Evolutionary conservation across 2,888 invertebrate genomes (phyloP), one percentile per base, ranked within the genome.

Genomic region (Acanthococcus lagerstroemiae): DNA sequence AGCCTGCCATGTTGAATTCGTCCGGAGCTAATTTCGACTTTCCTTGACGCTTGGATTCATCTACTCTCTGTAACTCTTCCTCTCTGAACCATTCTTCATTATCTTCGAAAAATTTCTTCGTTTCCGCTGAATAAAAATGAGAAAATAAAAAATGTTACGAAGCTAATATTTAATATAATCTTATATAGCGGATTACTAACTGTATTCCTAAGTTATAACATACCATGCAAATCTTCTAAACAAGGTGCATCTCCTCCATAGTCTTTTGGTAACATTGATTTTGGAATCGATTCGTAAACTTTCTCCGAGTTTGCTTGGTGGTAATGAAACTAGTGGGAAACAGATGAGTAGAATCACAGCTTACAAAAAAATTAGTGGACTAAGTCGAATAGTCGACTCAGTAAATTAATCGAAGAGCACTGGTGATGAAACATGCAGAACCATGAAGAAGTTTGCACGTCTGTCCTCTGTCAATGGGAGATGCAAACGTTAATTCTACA

Each of bases 21-120:
- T 69, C 69, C 37, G 44, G 66, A 25, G 67, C 66, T 15, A 67
- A 67, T 65, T 68, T 69, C 17, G 68, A 60, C 63, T 67, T 65
- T n/a, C 69, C 69, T 15, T 56, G 60, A 30, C 73, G 65, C 63
- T 73, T 72, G 55, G 70, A 67, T 65, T 72, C 73, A 26, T 72
- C 70, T 3, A 71, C 72, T 58, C 72, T 67, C 7, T 55, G 55
- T 12, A 55, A 67, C 46, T 70, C 71, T 67, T 73, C 72, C 27
- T 71, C 69, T 3, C 68, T 60, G 63, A 73, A 72, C 67, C 68
- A 72, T 15, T 69, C 68, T 50, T 57, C 68, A 60, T 72, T 70
- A 17, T 69, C 68, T 52, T 68, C 57, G 24, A 73, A 44, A 24
- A 67, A 26, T 22, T 65, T 65, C 4, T 46, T 66, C 7, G 69